A percentile compares a stretch with the other conserved stretches of the same genome.
Evolutionary conservation across 2,888 invertebrate species (phyloP).

Genomic region (Trachelus stipa): DNA sequence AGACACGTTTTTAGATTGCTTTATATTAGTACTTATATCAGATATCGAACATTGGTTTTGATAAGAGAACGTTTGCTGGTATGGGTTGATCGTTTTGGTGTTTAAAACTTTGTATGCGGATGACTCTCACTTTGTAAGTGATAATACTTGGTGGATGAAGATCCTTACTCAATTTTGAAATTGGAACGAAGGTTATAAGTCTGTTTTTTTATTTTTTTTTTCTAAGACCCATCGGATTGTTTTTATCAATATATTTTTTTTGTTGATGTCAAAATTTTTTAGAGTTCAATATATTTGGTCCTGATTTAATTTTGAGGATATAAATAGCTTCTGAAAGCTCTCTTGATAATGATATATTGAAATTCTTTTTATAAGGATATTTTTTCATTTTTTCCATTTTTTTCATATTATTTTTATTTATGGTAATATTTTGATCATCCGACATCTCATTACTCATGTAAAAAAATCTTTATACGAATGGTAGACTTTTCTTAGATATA

Average conservation of each 20-base stretch:
- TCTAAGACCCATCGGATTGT: no score
- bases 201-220: no score
- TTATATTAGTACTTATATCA: neutral
- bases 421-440: neutral
- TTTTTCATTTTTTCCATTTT: neutral
- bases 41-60: neutral
- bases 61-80: neutral
- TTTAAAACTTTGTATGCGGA: no score
- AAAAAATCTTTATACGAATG: neutral
- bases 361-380: neutral
- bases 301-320: neutral
- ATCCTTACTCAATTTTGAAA: neutral
- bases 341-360: neutral
- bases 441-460: neutral
- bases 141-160: neutral
- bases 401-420: neutral
- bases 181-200: no score
- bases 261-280: no score
- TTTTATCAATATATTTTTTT: no score
- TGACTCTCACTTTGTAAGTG: no score
- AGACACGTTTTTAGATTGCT: neutral
- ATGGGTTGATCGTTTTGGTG: neutral
- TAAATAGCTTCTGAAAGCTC: neutral
- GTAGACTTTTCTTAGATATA: neutral
- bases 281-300: no score